Percentiles rank a stretch among this genome's conserved stretches.
phyloP scores from a whole-genome alignment of 1,140 invertebrate species.

The Hyphantria cunea region DNA sequence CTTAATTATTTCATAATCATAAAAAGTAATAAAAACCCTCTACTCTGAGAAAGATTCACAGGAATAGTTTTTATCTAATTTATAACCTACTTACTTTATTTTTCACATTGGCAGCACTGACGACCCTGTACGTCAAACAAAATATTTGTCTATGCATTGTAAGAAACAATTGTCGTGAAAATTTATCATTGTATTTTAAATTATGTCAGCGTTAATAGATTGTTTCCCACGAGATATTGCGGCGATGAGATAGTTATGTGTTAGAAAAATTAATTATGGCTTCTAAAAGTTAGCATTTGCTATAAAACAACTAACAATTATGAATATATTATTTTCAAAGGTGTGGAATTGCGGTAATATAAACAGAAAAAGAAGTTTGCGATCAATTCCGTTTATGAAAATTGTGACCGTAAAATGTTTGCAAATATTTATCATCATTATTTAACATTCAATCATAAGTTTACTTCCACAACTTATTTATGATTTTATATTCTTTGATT shows the following conservation, averaged over 20 bases:
- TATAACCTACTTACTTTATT: constrained; percentile 14
- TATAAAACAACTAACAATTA: neutral
- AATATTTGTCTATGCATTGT: constrained; percentile 2
- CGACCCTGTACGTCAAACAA: constrained; percentile 5
- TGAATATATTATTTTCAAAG: neutral
- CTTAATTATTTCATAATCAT: constrained; percentile 10
- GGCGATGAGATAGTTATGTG: neutral
- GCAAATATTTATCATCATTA: too few species aligned
- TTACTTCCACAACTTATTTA: too few species aligned
- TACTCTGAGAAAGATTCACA: constrained; percentile 11
- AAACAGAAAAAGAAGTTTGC: neutral
- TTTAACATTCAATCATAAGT: too few species aligned
- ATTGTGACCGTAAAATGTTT: too few species aligned
- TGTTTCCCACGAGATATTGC: constrained; percentile 17
- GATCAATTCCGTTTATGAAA: too few species aligned
- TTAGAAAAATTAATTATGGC: neutral
- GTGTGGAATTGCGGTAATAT: neutral
- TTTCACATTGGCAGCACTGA: constrained; percentile 7
- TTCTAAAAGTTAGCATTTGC: neutral
- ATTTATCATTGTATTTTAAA: constrained; percentile 1
- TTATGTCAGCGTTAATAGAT: neutral
- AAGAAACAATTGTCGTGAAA: neutral
- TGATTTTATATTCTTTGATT: too few species aligned
- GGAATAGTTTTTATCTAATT: constrained; percentile 8
- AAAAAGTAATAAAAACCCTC: neutral